phyloP scores from a whole-genome alignment of 1,140 invertebrate genomes.

The Papilio machaon region DNA sequence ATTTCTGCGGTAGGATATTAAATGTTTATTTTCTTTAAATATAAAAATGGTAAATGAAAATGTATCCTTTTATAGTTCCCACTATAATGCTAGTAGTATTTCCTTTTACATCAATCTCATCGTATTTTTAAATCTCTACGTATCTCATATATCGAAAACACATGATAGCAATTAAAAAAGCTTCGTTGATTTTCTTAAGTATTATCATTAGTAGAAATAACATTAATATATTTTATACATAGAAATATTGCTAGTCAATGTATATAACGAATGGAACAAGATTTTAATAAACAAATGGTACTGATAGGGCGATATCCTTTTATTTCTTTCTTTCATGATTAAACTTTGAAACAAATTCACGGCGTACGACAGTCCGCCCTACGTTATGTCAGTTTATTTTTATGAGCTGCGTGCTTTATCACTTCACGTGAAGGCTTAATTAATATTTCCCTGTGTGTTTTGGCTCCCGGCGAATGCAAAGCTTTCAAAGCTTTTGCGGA shows the following conservation, averaged over 20 bases:
- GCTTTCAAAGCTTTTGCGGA: slow-evolving; percentile 43
- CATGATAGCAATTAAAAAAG: too few relatives aligned
- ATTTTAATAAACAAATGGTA: neutral
- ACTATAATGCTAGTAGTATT: too few relatives aligned
- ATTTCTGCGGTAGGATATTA: slow-evolving; percentile 12
- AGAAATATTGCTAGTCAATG: neutral
- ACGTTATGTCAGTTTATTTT: slow-evolving; percentile 49
- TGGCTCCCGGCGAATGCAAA: slow-evolving; percentile 53
- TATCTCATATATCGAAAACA: too few relatives aligned
- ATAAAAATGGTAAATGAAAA: too few relatives aligned
- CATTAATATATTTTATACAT: neutral
- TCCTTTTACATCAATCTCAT: too few relatives aligned
- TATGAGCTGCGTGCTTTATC: slow-evolving; percentile 64
- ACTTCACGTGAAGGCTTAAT: slow-evolving; percentile 62
- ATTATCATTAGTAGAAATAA: neutral
- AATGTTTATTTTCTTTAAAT: neutral
- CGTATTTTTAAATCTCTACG: too few relatives aligned
- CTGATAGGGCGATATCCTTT: neutral
- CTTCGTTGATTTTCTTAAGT: too few relatives aligned
- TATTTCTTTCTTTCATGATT: neutral
- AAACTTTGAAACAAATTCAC: slow-evolving; percentile 11
- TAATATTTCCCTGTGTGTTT: slow-evolving; percentile 66
- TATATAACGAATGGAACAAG: neutral
- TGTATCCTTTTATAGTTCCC: too few relatives aligned
- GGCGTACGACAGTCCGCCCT: neutral